phyloP scores from a whole-genome alignment of 2,797 vertebrate genomes.

The Toxotes lorentzi region DNA sequence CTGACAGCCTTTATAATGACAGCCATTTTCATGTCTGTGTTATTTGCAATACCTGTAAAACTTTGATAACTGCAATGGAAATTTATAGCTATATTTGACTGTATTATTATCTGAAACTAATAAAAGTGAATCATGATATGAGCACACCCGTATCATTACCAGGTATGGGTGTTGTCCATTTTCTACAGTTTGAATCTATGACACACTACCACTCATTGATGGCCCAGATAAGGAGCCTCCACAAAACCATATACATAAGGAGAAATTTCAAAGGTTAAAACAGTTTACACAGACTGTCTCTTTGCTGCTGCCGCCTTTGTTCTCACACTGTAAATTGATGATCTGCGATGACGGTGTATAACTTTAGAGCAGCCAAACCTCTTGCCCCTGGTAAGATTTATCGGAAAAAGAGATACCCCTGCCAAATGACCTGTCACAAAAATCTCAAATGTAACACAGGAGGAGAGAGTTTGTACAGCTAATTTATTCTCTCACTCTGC shows the following conservation, averaged over 20 bases:
- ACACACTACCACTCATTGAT: conserved; percentile 23
- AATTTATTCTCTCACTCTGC: conserved; percentile 57
- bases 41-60: conserved; percentile 23
- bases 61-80: conserved; percentile 33
- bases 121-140: conserved; percentile 55
- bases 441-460: conserved; percentile 52
- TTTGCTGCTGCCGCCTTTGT: conserved; percentile 55
- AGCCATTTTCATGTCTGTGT: conserved; percentile 18
- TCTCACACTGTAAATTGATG: conserved; percentile 69
- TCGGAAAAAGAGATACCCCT: conserved; percentile 44
- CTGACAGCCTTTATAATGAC: conserved; percentile 20
- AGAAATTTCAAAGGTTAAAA: conserved; percentile 39
- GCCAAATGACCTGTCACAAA: conserved; percentile 59
- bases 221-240: conserved; percentile 47
- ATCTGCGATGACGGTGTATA: conserved; percentile 57
- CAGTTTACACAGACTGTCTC: conserved; percentile 52
- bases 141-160: conserved; percentile 34
- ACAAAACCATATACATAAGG: conserved; percentile 21
- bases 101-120: conserved; percentile 45
- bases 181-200: conserved; percentile 18
- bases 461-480: conserved; percentile 36
- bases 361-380: conserved; percentile 59
- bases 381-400: conserved; percentile 59
- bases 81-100: conserved; percentile 39
- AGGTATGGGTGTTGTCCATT: conserved; percentile 34